These are phyloP conservation scores for Temnopleurus reevesii DNA, from an alignment of 53 echinoderm and acorn worm species.

Conservation along the genomic window DNA sequence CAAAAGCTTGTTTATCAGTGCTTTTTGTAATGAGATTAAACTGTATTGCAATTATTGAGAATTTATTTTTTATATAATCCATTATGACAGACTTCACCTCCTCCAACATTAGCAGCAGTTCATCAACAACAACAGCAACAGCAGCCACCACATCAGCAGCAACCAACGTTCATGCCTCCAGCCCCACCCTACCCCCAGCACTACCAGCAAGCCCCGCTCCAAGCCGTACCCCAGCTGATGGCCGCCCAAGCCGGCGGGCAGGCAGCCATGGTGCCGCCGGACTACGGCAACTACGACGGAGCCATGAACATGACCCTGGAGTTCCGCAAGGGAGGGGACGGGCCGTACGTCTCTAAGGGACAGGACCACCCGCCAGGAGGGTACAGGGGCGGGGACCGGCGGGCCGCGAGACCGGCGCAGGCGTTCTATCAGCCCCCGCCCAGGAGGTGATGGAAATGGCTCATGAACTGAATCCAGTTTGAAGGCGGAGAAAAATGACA, in stretches of 20 bases:
- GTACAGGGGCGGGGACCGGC: slow-evolving; percentile 31
- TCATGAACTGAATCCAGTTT: background rate
- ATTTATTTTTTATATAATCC: background rate
- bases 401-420: slow-evolving; percentile 60
- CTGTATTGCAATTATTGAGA: background rate
- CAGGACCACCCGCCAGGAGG: background rate
- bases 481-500: background rate
- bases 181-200: slow-evolving; percentile 33
- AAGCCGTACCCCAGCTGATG: background rate
- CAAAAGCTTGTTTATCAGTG: too few relatives aligned
- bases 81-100: slow-evolving; percentile 29
- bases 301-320: slow-evolving; percentile 58
- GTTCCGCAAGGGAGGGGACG: slow-evolving; percentile 77
- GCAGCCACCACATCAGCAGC: slow-evolving; percentile 13
- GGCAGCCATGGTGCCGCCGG: background rate
- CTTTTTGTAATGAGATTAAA: too few relatives aligned
- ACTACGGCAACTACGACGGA: slow-evolving; percentile 68
- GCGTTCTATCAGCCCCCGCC: slow-evolving; percentile 76
- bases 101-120: background rate
- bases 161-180: background rate
- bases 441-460: slow-evolving; percentile 62
- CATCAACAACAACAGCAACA: slow-evolving; percentile 49
- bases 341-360: slow-evolving; percentile 48
- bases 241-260: background rate
- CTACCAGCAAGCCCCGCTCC: slow-evolving; percentile 45